phyloP scores from a whole-genome alignment of 2,797 vertebrate species.

The Heteromormyrus szaboi region DNA sequence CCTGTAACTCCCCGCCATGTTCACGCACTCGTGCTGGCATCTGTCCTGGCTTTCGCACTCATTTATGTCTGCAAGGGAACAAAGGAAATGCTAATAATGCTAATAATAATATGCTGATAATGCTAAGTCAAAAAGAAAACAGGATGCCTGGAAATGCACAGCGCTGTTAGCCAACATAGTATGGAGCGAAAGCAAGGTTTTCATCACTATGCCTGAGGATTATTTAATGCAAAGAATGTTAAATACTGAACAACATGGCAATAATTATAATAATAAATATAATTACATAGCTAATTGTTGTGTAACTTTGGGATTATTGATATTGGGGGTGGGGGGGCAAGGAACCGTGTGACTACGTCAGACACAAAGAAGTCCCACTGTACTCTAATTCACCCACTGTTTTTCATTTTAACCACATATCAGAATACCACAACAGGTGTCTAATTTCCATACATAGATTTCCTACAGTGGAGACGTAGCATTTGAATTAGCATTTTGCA shows the following conservation, averaged over 20 bases:
- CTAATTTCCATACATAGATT: neutral
- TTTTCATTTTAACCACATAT: neutral
- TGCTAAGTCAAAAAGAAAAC: neutral
- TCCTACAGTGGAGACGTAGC: neutral
- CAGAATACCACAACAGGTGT: neutral
- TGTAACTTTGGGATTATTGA: neutral
- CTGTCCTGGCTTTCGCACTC: slow-evolving; percentile 82
- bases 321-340: neutral
- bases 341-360: neutral
- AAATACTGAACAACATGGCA: neutral
- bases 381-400: neutral
- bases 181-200: neutral
- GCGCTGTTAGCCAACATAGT: neutral
- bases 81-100: neutral
- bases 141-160: neutral
- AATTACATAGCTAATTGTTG: neutral
- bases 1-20: slow-evolving; percentile 82
- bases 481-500: neutral
- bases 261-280: neutral
- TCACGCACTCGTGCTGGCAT: slow-evolving; percentile 92
- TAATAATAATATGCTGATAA: no score
- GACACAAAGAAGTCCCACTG: neutral
- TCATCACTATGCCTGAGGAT: neutral
- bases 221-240: neutral
- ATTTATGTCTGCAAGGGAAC: slow-evolving; percentile 73